Percentiles rank a stretch among this genome's conserved stretches.
phyloP scores from a whole-genome alignment of 1,140 invertebrate genomes.

The Harpegnathos saltator region DNA sequence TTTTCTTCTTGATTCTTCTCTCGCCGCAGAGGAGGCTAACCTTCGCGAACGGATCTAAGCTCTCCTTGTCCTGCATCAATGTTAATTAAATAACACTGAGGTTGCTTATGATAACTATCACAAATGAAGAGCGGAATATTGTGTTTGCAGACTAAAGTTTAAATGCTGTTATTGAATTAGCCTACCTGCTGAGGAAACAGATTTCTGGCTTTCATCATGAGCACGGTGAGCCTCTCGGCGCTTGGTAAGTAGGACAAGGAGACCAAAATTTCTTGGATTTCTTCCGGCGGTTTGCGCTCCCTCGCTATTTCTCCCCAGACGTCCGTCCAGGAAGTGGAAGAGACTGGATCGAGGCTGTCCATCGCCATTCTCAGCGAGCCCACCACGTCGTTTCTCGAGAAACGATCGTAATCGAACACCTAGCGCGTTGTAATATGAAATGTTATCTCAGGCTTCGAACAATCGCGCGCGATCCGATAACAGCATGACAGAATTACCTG shows the following conservation, averaged over 20 bases:
- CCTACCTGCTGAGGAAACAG: slow-evolving; percentile 88
- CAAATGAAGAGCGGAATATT: not conserved
- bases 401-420: slow-evolving; percentile 91
- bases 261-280: slow-evolving; percentile 92
- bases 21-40: slow-evolving; percentile 95
- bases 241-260: slow-evolving; percentile 95
- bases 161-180: not conserved
- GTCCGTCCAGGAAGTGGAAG: slow-evolving; percentile 89
- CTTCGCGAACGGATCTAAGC: slow-evolving; percentile 95
- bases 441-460: not conserved
- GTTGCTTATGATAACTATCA: not conserved
- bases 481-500: slow-evolving; percentile 84
- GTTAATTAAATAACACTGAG: slow-evolving; percentile 22
- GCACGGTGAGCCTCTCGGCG: slow-evolving; percentile 93
- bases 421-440: slow-evolving; percentile 64
- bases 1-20: slow-evolving; percentile 96
- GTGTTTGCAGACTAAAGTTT: not conserved
- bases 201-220: slow-evolving; percentile 94
- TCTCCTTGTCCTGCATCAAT: slow-evolving; percentile 78
- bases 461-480: not conserved
- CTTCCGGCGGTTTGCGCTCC: slow-evolving; percentile 92
- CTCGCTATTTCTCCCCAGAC: slow-evolving; percentile 92
- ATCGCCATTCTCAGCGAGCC: slow-evolving; percentile 91
- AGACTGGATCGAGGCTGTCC: slow-evolving; percentile 89
- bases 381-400: slow-evolving; percentile 92